Base-by-base conservation (phyloP, 1,140 invertebrate species). In the Drosophila mojavensis region DNA sequence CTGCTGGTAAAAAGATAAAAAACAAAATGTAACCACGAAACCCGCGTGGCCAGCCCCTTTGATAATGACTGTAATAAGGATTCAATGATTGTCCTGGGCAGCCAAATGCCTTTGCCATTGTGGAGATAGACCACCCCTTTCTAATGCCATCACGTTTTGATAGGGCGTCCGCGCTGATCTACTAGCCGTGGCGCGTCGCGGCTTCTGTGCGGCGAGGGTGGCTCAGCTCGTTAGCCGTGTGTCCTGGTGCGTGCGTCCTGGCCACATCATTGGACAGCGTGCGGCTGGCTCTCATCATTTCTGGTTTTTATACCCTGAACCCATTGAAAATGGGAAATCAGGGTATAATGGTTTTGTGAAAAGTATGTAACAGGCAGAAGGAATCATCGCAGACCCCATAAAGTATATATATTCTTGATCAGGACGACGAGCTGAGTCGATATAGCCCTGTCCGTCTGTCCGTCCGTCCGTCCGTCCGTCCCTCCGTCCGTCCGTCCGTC, bases 41-140 rank as follows among this genome's bases (percentile, higher is more conserved):
- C 74, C 53, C 81, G 79, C 79, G 56, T 72, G 81, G 67, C 66
- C 72, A 63, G 65, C 73, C 75, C 73, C 24, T 50, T 75, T 68
- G 78, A 81, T 89, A 89, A 89, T 89, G 84, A 89, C 85, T 55
- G 84, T 89, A 89, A 89, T 89, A 89, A 84, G 84, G 85, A 89
- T 89, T 89, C 84, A 89, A 89, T 89, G 85, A 89, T 90, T 89
- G 78, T 78, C 84, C 67, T 83, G 59, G 59, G 83, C 88, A 81
- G 78, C 74, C 67, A 56, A 75, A 64, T 20, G 72, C 78, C 66
- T 89, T 89, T 74, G 62, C 43, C n/a, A 24, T 15, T 4, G 1
- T 7, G 20, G 20, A 17, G n/a, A 17, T 47, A 39, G 36, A 39
- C 36, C 36, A 39, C 36, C 36, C 43, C 43, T 47, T 47, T 47